These are phyloP conservation scores for Vanessa atalanta DNA, from an alignment of 1,140 invertebrate genomes.

Conservation along the genomic window DNA sequence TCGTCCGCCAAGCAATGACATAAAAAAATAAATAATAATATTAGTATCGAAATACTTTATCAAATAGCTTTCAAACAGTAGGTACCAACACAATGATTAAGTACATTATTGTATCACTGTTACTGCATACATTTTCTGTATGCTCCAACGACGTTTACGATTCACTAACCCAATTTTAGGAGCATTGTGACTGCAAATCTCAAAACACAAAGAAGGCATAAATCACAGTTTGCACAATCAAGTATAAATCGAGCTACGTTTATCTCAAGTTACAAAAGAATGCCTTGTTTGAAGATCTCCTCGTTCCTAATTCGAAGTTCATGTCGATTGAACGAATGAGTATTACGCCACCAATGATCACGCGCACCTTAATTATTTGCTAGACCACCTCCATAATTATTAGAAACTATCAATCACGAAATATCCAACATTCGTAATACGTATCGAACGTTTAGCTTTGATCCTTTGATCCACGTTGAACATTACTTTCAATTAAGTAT, in stretches of 20 bases:
- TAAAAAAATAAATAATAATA: no score
- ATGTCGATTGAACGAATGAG: constrained; percentile 47
- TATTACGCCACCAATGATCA: constrained; percentile 38
- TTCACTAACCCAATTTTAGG: neutral
- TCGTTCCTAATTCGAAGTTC: constrained; percentile 48
- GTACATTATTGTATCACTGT: no score
- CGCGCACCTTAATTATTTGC: constrained; percentile 38
- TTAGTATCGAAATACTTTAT: no score
- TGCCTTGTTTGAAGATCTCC: constrained; percentile 39
- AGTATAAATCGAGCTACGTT: constrained; percentile 24
- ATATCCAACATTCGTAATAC: constrained; percentile 38
- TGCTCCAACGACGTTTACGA: neutral
- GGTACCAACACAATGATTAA: no score
- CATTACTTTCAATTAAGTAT: neutral
- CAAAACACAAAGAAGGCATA: constrained; percentile 2
- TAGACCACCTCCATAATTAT: constrained; percentile 34
- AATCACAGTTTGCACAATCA: constrained; percentile 25
- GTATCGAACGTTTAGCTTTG: constrained; percentile 31
- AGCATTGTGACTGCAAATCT: neutral
- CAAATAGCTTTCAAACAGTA: no score
- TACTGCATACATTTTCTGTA: neutral
- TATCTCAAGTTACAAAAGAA: constrained; percentile 38
- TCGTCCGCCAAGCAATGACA: no score
- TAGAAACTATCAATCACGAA: constrained; percentile 43
- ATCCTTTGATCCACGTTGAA: constrained; percentile 6